Evolutionary conservation across 2,888 invertebrate genomes (phyloP), one percentile per base, ranked within the genome.

Genomic region (Polyommatus icarus): DNA sequence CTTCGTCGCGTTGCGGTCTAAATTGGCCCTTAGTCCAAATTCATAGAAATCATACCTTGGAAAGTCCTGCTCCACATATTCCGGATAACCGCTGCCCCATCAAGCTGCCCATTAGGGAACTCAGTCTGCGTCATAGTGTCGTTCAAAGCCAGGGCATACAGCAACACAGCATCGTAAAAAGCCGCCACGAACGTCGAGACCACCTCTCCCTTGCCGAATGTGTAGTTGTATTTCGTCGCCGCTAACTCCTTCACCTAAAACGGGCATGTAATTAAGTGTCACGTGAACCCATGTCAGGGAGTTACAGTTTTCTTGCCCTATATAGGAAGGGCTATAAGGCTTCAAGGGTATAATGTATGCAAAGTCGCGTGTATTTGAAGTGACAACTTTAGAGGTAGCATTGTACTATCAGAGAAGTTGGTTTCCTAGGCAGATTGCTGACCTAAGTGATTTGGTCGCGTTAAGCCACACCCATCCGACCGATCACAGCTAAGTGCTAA

Each of bases 121-220:
- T 89, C 87, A 0, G 95, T 87, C 79, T 92, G 88, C 87, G 94
- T 87, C 71, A 99, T 93, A 36, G 98, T 98, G 82, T 98, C 97
- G 87, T 98, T 99, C 8, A 99, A 93, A 0, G 99, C 99, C 78
- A 97, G 95, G 0, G 98, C 98, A 89, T 99, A 99, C 59, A 99
- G 95, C 0, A 99, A 95, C 15, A 99, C 98, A 0, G 99, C 99
- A 86, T 99, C 99, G 90, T 99, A 99, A 91, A 99, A 98, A 1
- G 99, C 98, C 0, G 98, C 98, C 77, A 98, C 98, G 90, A 98
- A 98, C 59, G 98, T 97, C 80, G 98, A 98, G 67, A 99, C 97
- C 83, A 97, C 96, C 82, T 96, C 96, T 77, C 95, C 96, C 83
- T 96, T 96, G 18, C 96, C 96, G 83, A 96, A 97, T 0, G 96